Evolutionary conservation across 2,113 vertebrate species (phyloP).

Genomic region (Heterochromis multidens): DNA sequence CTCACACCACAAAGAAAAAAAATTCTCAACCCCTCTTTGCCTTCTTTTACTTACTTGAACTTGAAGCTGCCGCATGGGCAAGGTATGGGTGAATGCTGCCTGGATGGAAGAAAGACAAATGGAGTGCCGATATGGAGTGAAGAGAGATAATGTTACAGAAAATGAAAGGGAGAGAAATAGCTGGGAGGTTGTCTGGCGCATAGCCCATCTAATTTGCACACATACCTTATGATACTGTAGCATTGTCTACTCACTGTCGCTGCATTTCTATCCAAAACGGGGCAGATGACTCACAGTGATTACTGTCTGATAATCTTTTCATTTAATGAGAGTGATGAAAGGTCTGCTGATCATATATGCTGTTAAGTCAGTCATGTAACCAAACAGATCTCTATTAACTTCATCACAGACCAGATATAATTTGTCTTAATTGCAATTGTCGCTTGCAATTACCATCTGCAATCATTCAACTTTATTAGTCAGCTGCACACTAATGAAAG

Average conservation of each 20-base stretch:
- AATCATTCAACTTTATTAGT: slow-evolving; percentile 33
- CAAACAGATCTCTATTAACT: background rate
- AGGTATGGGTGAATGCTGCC: slow-evolving; percentile 85
- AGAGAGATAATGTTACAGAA: slow-evolving; percentile 48
- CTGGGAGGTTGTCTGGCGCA: slow-evolving; percentile 34
- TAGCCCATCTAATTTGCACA: slow-evolving; percentile 48
- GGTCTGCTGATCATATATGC: slow-evolving; percentile 29
- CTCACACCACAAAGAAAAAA: slow-evolving; percentile 3
- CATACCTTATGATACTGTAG: slow-evolving; percentile 55
- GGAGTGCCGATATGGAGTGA: slow-evolving; percentile 25
- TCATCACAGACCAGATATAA: slow-evolving; percentile 24
- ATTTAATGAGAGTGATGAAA: slow-evolving; percentile 50
- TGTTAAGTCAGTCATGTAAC: background rate
- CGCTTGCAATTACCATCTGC: slow-evolving; percentile 31
- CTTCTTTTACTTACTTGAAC: slow-evolving; percentile 82
- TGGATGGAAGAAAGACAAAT: slow-evolving; percentile 67
- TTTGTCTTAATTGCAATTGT: slow-evolving; percentile 40
- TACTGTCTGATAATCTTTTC: slow-evolving; percentile 33
- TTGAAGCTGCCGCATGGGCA: slow-evolving; percentile 75
- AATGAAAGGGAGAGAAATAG: slow-evolving; percentile 39
- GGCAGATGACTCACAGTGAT: slow-evolving; percentile 19
- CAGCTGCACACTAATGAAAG: slow-evolving; percentile 36
- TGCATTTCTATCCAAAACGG: slow-evolving; percentile 27
- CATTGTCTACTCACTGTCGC: slow-evolving; percentile 30
- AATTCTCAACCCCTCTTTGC: background rate